phyloP scores from a whole-genome alignment of 2,113 vertebrate species.

The Cyanoliseus patagonus region DNA sequence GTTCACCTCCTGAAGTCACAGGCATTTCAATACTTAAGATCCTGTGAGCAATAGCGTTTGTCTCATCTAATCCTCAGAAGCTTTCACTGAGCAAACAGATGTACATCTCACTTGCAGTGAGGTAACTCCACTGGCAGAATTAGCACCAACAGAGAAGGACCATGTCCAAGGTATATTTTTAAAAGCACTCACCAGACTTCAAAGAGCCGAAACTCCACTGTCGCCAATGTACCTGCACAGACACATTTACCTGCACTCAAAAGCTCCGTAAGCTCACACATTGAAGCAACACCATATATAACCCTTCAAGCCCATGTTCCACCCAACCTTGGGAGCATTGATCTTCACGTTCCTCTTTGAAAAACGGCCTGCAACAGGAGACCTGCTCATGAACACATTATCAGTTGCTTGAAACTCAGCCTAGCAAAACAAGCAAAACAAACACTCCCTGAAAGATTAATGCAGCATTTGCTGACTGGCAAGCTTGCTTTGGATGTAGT shows the following conservation, averaged over 20 bases:
- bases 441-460: constrained; percentile 36
- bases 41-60: background rate
- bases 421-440: constrained; percentile 60
- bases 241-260: background rate
- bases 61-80: background rate
- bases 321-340: constrained; percentile 72
- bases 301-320: constrained; percentile 70
- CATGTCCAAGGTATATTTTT: background rate
- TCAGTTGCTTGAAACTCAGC: constrained; percentile 82
- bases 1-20: background rate
- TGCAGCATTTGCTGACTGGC: background rate
- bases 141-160: background rate
- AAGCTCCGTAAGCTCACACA: background rate
- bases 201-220: background rate
- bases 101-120: background rate
- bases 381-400: constrained; percentile 63
- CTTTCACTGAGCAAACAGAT: background rate
- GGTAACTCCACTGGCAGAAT: background rate
- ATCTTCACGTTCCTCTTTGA: constrained; percentile 76
- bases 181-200: background rate
- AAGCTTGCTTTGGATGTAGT: constrained; percentile 34
- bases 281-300: background rate
- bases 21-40: background rate
- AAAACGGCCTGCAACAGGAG: constrained; percentile 75
- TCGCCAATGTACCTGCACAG: background rate